Conservation (phyloP, 2,888 invertebrate species). For the Lasius platythorax region DNA sequence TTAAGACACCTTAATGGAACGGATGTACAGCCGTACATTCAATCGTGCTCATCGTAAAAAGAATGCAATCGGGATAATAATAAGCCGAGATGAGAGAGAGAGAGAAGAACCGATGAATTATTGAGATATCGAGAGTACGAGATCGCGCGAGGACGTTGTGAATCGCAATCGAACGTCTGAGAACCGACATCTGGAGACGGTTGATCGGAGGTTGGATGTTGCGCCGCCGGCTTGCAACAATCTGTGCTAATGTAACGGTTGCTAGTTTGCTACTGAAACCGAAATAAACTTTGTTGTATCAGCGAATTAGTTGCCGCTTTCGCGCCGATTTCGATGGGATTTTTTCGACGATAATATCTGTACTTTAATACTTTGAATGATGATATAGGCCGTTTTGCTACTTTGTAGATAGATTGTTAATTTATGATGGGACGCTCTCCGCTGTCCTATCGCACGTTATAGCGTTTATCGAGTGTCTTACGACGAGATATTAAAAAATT, state of each 20-base stretch:
- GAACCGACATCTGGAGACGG: constrained; percentile 37
- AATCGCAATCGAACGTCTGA: constrained; percentile 44
- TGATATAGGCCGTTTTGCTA: constrained; percentile 5
- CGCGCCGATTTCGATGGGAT: constrained; percentile 27
- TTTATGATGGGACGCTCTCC: constrained; percentile 10
- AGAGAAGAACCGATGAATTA: constrained; percentile 28
- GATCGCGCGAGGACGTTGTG: constrained; percentile 24
- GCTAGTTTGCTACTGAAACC: constrained; percentile 48
- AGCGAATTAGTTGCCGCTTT: constrained; percentile 43
- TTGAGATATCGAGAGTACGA: constrained; percentile 50
- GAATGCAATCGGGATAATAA: constrained; percentile 44
- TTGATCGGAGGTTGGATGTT: constrained; percentile 33
- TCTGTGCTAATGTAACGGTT: constrained; percentile 44
- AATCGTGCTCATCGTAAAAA: constrained; percentile 32
- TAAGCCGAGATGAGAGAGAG: constrained; percentile 6
- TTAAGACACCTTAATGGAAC: constrained; percentile 65
- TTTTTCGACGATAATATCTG: constrained; percentile 20
- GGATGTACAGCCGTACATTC: constrained; percentile 19
- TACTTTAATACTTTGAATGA: constrained; percentile 25
- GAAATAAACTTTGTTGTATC: constrained; percentile 42
- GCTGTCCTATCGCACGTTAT: background rate
- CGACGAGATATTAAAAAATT: background rate
- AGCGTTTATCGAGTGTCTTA: background rate
- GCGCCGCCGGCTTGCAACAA: constrained; percentile 45
- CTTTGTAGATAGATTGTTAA: constrained; percentile 38